phyloP scores from a whole-genome alignment of 2,888 invertebrate species.

The Argynnis bischoffii region DNA sequence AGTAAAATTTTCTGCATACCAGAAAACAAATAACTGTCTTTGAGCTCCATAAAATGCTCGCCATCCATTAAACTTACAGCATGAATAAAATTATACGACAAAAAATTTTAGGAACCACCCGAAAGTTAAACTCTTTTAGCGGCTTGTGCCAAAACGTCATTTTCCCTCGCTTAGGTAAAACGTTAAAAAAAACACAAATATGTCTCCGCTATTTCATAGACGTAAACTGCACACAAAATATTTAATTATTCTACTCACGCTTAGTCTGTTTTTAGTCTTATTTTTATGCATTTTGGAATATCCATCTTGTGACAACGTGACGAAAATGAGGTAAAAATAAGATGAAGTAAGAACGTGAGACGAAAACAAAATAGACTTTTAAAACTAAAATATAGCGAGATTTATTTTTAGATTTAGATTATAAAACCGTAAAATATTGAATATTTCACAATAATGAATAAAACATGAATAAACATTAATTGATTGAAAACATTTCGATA shows the following conservation, averaged over 20 bases:
- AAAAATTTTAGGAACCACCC: slow-evolving; percentile 17
- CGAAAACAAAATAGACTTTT: slow-evolving; percentile 20
- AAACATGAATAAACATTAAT: no score
- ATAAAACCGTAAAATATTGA: no score
- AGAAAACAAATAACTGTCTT: not conserved
- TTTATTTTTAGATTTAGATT: not conserved
- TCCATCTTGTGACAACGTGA: slow-evolving; percentile 23
- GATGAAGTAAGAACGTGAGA: slow-evolving; percentile 25
- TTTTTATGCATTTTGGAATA: slow-evolving; percentile 24
- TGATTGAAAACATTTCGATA: no score
- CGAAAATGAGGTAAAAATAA: slow-evolving; percentile 28
- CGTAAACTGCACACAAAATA: slow-evolving; percentile 5
- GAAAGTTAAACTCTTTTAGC: slow-evolving; percentile 11
- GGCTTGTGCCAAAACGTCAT: slow-evolving; percentile 7
- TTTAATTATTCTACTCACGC: slow-evolving; percentile 27
- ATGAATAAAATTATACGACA: slow-evolving; percentile 10
- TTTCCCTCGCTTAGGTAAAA: slow-evolving; percentile 14
- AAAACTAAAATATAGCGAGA: slow-evolving; percentile 17
- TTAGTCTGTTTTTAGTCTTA: slow-evolving; percentile 19
- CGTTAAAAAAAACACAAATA: slow-evolving; percentile 14
- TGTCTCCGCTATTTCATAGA: slow-evolving; percentile 18
- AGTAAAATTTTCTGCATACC: no score
- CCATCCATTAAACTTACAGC: slow-evolving; percentile 3
- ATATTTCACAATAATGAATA: no score
- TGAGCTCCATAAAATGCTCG: not conserved